Conservation (phyloP, 2,888 invertebrate species). For the Tridacna gigas region DNA sequence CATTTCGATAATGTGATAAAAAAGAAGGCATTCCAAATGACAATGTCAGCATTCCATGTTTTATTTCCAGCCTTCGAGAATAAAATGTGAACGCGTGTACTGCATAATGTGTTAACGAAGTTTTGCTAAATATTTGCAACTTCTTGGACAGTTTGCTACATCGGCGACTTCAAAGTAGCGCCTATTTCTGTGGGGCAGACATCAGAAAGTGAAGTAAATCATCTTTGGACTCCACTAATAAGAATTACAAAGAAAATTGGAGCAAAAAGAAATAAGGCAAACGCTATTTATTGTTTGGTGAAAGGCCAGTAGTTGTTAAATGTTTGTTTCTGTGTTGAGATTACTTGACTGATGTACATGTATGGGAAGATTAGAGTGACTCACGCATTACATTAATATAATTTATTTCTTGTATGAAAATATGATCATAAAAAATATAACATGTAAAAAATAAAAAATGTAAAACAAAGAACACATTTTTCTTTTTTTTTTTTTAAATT, state of each 20-base stretch:
- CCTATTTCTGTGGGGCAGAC: no score
- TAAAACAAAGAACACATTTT: neutral
- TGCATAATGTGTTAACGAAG: no score
- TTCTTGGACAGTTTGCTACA: no score
- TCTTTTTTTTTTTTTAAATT: no score
- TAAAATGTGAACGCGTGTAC: neutral
- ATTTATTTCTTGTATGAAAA: slow-evolving; percentile 28
- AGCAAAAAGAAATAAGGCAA: neutral
- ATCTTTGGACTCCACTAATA: no score
- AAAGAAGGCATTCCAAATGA: slow-evolving; percentile 22
- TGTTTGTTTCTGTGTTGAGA: slow-evolving; percentile 14
- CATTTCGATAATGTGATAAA: slow-evolving; percentile 16
- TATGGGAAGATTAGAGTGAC: neutral
- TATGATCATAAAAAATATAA: slow-evolving; percentile 18
- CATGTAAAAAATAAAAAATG: slow-evolving; percentile 8
- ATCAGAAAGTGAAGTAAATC: no score
- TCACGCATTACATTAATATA: slow-evolving; percentile 17
- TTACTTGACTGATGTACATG: slow-evolving; percentile 20
- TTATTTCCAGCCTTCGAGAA: neutral
- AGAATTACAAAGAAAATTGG: no score
- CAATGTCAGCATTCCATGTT: slow-evolving; percentile 12
- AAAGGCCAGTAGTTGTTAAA: slow-evolving; percentile 24
- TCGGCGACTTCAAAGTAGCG: no score
- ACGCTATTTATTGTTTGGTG: neutral
- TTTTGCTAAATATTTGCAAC: no score